phyloP scores from a whole-genome alignment of 2,888 invertebrate genomes.

The Mimachlamys varia region DNA sequence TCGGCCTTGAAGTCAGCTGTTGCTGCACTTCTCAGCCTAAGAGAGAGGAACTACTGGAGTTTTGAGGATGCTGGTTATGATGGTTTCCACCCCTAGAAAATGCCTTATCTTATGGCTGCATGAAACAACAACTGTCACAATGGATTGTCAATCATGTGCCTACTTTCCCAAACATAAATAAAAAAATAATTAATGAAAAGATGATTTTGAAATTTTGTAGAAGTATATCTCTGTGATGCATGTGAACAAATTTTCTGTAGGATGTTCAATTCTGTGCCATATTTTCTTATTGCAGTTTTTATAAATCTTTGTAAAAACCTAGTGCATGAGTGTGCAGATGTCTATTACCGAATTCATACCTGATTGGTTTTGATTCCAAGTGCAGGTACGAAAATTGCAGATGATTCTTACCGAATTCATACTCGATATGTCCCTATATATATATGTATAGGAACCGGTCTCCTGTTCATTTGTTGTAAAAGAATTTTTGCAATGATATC shows the following conservation, averaged over 20 bases:
- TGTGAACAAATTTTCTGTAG: neutral
- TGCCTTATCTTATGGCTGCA: too few species aligned
- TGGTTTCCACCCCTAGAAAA: too few species aligned
- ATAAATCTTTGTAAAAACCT: neutral
- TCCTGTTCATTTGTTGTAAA: neutral
- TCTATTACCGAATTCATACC: slow-evolving; percentile 6
- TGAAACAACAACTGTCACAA: too few species aligned
- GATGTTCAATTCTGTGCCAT: neutral
- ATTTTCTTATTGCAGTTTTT: neutral
- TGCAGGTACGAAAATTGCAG: neutral
- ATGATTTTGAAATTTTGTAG: too few species aligned
- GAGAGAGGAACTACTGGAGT: too few species aligned
- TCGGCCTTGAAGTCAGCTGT: too few species aligned
- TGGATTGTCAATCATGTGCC: too few species aligned
- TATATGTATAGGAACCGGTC: neutral
- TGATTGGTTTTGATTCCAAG: neutral
- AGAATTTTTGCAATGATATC: neutral
- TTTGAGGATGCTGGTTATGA: too few species aligned
- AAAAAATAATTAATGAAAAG: neutral
- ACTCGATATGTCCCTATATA: neutral
- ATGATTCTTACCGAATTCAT: slow-evolving; percentile 28
- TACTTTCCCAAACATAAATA: too few species aligned
- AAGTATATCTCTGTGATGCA: neutral
- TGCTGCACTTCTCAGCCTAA: too few species aligned
- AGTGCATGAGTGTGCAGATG: neutral